These are phyloP conservation scores for Geophilus truncorum DNA, from an alignment of 2,888 invertebrate genomes.

Conservation along the genomic window DNA sequence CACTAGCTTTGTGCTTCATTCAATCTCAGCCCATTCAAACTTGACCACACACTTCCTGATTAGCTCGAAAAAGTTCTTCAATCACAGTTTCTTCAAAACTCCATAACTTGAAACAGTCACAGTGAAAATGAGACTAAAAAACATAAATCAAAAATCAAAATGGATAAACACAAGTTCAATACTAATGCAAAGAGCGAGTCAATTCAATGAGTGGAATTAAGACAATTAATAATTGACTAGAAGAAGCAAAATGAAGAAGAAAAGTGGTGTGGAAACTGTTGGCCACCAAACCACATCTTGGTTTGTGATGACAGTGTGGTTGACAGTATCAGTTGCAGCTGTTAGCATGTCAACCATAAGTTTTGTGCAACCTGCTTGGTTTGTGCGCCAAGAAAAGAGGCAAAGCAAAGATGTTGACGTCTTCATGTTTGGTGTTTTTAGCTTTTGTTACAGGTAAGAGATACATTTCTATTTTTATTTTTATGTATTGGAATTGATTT, in stretches of 20 bases:
- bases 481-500: too few relatives aligned
- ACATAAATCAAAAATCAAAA: neutral
- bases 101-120: too few relatives aligned
- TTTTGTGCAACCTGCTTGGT: constrained; percentile 50
- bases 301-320: constrained; percentile 45
- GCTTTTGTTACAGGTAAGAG: neutral
- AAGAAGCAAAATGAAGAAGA: neutral
- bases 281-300: constrained; percentile 39
- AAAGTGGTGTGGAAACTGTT: neutral
- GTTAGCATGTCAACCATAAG: constrained; percentile 47
- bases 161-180: neutral
- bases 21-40: too few relatives aligned
- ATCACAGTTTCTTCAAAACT: too few relatives aligned
- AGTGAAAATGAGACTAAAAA: too few relatives aligned
- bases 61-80: too few relatives aligned
- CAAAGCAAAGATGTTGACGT: neutral
- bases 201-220: neutral
- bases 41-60: too few relatives aligned
- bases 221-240: too few relatives aligned
- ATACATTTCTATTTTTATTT: too few relatives aligned
- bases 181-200: neutral
- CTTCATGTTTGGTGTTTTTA: neutral
- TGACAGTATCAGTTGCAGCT: constrained; percentile 46
- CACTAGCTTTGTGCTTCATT: too few relatives aligned
- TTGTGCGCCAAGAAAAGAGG: constrained; percentile 41